Percentiles rank a stretch among this genome's conserved stretches.
Evolutionary conservation across 1,140 invertebrate species (phyloP).

Genomic region (Trichomalopsis sarcophagae): DNA sequence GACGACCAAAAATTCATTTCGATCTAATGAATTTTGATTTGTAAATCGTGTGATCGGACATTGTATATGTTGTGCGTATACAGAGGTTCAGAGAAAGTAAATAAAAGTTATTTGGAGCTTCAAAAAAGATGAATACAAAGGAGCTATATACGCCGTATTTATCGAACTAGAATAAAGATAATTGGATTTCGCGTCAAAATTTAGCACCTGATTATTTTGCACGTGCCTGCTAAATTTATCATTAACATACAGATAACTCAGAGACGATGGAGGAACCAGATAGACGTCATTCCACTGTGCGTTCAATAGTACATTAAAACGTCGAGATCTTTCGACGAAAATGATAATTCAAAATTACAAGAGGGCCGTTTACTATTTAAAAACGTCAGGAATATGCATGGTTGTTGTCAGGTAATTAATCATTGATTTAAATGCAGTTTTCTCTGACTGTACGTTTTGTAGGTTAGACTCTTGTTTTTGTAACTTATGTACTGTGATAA

Average conservation of each 20-base stretch:
- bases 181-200: too few relatives aligned
- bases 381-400: constrained; percentile 64
- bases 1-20: too few relatives aligned
- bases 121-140: too few relatives aligned
- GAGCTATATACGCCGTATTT: too few relatives aligned
- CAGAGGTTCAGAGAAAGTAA: too few relatives aligned
- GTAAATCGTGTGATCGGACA: too few relatives aligned
- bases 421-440: constrained; percentile 33
- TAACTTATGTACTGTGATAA: constrained; percentile 20
- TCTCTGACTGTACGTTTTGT: constrained; percentile 24
- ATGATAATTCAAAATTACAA: constrained; percentile 55
- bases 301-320: constrained; percentile 1
- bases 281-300: not conserved
- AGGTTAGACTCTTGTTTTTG: constrained; percentile 31
- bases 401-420: constrained; percentile 63
- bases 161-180: too few relatives aligned
- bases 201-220: too few relatives aligned
- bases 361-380: constrained; percentile 63
- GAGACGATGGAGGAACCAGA: constrained; percentile 30
- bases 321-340: not conserved
- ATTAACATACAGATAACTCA: not conserved
- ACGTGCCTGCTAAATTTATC: not conserved
- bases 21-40: too few relatives aligned
- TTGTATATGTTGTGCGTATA: too few relatives aligned
- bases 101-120: too few relatives aligned